Evolutionary conservation across 2,888 invertebrate species (phyloP), one percentile per base, ranked within the genome.

Genomic region (Lithodes maja): DNA sequence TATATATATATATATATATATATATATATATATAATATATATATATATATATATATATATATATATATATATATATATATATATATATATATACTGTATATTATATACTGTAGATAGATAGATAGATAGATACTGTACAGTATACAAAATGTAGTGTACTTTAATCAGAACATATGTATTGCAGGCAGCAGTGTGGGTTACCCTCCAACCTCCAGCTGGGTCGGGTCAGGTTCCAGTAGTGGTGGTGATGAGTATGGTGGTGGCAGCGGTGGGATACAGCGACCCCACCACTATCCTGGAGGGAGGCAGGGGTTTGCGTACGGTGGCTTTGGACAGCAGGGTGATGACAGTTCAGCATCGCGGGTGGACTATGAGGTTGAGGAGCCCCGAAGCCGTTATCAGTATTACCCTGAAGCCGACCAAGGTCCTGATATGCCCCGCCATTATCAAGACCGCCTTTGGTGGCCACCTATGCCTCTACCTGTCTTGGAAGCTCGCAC

Each of bases 161-260:
- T 33, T 33, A 33, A 33, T 33, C 33, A 33, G 33, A 33, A 33
- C 33, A 33, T 33, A 33, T 33, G 33, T 33, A 33, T 33, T 71
- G 52, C 88, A 88, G 88, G 80, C 2, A 55, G 83, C 88, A 88
- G 49, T n/a, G 79, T 83, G 52, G 71, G 83, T 71, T 84, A 83
- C 52, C 49, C 84, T n/a, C 88, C 88, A 53, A 88, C 88, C 49
- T 83, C 88, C 3, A 88, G 88, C 50, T 88, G 88, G 88, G 33
- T 80, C 2, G 77, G 77, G n/a, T 49, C n/a, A 74, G 74, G 55
- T n/a, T n/a, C 52, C 55, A 9, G n/a, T 68, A 49, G 1, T 12
- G 69, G 61, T 50, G n/a, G 54, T 53, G 71, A 71, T 12, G 71
- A 71, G 17, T 71, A 71, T 71, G 17, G 81, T 53, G 86, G 69